Conservation (phyloP, 1,140 invertebrate genomes). For the Aphis craccivora region DNA sequence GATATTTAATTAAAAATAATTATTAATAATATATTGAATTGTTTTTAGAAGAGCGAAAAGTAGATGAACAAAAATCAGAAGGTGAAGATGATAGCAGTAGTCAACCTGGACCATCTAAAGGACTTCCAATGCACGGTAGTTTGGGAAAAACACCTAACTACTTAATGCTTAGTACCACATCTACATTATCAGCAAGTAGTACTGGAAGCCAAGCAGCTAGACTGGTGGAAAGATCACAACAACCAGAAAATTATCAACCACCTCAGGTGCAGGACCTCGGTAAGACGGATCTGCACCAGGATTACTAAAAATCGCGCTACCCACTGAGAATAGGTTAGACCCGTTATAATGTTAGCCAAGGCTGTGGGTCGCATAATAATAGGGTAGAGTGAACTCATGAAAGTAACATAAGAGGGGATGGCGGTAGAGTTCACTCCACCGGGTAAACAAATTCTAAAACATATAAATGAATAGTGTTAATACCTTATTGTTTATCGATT, state of each 20-base stretch:
- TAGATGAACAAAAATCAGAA: conserved; percentile 79
- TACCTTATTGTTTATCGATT: background rate
- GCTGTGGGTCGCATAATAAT: background rate
- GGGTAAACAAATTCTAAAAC: conserved; percentile 19
- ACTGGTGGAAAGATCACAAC: conserved; percentile 91
- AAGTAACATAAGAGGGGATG: background rate
- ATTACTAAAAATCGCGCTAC: conserved; percentile 54
- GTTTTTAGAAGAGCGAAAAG: conserved; percentile 60
- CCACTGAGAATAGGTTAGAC: conserved; percentile 55
- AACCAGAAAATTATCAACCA: conserved; percentile 87
- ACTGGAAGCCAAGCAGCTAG: conserved; percentile 87
- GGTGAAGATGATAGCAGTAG: conserved; percentile 79
- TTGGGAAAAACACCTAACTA: conserved; percentile 90
- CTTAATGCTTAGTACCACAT: conserved; percentile 89
- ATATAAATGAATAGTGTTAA: conserved; percentile 7
- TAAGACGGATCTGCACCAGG: conserved; percentile 66
- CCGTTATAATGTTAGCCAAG: conserved; percentile 50
- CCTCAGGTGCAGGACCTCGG: conserved; percentile 84
- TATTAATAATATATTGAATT: background rate
- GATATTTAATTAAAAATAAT: background rate
- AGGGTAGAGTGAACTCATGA: conserved; percentile 35
- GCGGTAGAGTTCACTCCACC: conserved; percentile 18
- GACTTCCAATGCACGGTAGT: conserved; percentile 67
- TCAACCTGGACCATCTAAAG: conserved; percentile 66
- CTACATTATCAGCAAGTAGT: conserved; percentile 90